phyloP scores from a whole-genome alignment of 2,113 vertebrate genomes.

The Notiomystis cincta region DNA sequence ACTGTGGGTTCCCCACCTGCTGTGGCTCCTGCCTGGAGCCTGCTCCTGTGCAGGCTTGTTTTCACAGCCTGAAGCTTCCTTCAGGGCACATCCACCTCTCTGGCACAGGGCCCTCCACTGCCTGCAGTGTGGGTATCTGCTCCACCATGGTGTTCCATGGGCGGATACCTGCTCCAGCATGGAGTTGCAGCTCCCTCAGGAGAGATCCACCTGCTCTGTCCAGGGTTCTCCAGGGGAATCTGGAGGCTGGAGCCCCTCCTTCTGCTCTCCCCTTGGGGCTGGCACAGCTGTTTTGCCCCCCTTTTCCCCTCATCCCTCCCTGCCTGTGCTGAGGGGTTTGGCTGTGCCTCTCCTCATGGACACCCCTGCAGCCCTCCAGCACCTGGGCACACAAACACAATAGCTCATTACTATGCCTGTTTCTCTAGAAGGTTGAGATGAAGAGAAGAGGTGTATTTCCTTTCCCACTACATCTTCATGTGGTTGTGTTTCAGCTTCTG shows the following conservation, averaged over 20 bases:
- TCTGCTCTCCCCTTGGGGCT: background rate
- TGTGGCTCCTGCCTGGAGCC: background rate
- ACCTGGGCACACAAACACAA: accelerated
- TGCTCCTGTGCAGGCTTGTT: background rate
- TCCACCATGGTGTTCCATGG: background rate
- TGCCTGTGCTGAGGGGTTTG: too few relatives aligned
- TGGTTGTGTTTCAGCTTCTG: background rate
- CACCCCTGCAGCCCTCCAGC: accelerated
- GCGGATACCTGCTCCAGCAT: background rate
- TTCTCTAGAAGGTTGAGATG: background rate
- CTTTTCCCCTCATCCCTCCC: background rate
- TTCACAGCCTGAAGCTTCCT: background rate
- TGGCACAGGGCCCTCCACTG: background rate
- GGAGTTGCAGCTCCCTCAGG: background rate
- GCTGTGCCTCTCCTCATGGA: background rate
- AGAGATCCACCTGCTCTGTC: too few relatives aligned
- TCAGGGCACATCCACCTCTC: background rate
- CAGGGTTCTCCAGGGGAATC: background rate
- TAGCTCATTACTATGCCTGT: background rate
- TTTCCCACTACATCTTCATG: accelerated
- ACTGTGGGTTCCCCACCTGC: accelerated
- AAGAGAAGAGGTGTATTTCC: background rate
- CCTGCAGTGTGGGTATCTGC: background rate
- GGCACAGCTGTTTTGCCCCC: accelerated
- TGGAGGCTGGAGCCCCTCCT: background rate